These are phyloP conservation scores for Platanista minor DNA, from an alignment of 2,113 vertebrate genomes.

Conservation along the genomic window DNA sequence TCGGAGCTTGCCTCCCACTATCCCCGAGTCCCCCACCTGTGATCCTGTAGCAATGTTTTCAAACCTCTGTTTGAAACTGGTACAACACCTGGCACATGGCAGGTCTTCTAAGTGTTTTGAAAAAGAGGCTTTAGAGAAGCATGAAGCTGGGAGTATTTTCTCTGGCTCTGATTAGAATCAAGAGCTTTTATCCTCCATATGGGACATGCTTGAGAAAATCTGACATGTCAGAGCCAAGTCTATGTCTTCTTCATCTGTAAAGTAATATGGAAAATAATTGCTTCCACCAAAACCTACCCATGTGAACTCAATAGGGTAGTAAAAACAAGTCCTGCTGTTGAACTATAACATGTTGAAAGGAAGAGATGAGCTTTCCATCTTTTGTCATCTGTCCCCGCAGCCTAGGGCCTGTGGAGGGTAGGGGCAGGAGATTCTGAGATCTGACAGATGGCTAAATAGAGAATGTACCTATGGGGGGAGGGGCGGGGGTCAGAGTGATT, in stretches of 20 bases:
- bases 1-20: not conserved
- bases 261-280: slow-evolving; percentile 46
- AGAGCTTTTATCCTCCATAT: slow-evolving; percentile 56
- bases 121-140: slow-evolving; percentile 31
- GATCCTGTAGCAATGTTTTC: not conserved
- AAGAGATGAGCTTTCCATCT: not conserved
- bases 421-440: not conserved
- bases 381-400: not conserved
- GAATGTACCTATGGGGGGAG: not conserved
- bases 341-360: not conserved
- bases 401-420: not conserved
- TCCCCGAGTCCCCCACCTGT: not conserved
- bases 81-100: not conserved
- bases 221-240: slow-evolving; percentile 52
- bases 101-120: not conserved
- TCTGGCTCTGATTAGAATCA: slow-evolving; percentile 46
- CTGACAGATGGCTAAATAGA: slow-evolving; percentile 38
- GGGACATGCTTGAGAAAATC: slow-evolving; percentile 55
- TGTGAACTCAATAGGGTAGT: slow-evolving; percentile 33
- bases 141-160: not conserved
- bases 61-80: slow-evolving; percentile 9
- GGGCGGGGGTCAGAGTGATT: not conserved
- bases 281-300: slow-evolving; percentile 40
- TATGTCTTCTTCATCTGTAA: slow-evolving; percentile 60
- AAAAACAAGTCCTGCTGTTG: slow-evolving; percentile 49